phyloP scores from a whole-genome alignment of 2,888 invertebrate genomes.

The Tethea ocularis region DNA sequence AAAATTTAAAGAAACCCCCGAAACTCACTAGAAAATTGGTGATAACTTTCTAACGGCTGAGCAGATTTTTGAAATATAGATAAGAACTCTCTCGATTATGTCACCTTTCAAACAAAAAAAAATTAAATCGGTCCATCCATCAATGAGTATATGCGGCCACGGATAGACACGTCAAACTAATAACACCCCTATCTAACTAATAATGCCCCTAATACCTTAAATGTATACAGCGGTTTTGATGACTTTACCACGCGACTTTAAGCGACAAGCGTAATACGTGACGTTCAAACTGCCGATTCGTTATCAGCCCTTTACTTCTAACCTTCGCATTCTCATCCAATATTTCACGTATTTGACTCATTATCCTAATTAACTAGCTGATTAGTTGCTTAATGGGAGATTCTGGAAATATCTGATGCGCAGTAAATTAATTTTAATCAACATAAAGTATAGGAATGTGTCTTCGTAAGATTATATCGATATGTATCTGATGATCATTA shows the following conservation, averaged over 20 bases:
- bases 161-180: too few species aligned
- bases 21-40: too few species aligned
- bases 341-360: constrained; percentile 35
- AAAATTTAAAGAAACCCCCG: too few species aligned
- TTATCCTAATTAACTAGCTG: constrained; percentile 48
- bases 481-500: not conserved
- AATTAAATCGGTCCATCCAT: too few species aligned
- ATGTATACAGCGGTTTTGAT: not conserved
- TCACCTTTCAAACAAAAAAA: too few species aligned
- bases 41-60: too few species aligned
- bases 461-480: not conserved
- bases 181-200: too few species aligned
- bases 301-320: constrained; percentile 55
- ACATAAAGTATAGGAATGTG: not conserved
- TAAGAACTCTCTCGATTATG: too few species aligned
- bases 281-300: constrained; percentile 9
- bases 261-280: not conserved
- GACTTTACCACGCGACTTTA: not conserved
- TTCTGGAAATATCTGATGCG: not conserved
- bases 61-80: too few species aligned
- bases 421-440: not conserved
- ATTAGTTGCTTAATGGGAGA: constrained; percentile 17
- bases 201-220: too few species aligned
- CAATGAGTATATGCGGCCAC: too few species aligned
- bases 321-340: constrained; percentile 55